phyloP scores from a whole-genome alignment of 2,888 invertebrate genomes.

The Notocelia uddmanniana region DNA sequence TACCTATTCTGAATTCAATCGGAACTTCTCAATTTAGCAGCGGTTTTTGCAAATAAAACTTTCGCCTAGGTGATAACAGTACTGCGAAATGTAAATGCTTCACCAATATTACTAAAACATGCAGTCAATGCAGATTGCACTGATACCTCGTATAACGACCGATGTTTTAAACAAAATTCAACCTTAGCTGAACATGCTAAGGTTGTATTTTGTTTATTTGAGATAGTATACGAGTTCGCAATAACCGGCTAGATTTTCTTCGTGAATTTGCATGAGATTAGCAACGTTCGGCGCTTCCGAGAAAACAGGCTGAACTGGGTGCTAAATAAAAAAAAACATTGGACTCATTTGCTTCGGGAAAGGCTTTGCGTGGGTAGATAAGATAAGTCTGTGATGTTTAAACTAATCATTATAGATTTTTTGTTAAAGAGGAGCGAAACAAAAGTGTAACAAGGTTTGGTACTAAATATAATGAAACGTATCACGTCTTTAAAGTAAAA shows the following conservation, averaged over 20 bases:
- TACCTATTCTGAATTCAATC: slow-evolving; percentile 29
- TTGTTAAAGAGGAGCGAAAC: no score
- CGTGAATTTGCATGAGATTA: slow-evolving; percentile 42
- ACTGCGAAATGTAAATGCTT: slow-evolving; percentile 34
- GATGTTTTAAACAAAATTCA: not conserved
- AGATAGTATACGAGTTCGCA: not conserved
- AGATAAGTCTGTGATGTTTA: not conserved
- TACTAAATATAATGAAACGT: no score
- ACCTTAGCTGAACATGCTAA: not conserved
- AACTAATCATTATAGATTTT: not conserved
- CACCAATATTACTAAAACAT: slow-evolving; percentile 39
- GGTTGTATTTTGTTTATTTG: not conserved
- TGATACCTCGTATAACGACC: not conserved
- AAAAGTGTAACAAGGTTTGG: no score
- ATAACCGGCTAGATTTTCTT: slow-evolving; percentile 18
- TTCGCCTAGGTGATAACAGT: slow-evolving; percentile 33
- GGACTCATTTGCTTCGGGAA: slow-evolving; percentile 12
- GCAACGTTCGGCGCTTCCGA: slow-evolving; percentile 26
- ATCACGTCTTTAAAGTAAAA: no score
- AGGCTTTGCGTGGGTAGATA: not conserved
- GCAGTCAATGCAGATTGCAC: slow-evolving; percentile 17
- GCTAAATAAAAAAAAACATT: slow-evolving; percentile 15
- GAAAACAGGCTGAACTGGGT: not conserved
- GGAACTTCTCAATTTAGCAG: slow-evolving; percentile 18
- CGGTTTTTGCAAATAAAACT: slow-evolving; percentile 37